Percentiles rank a stretch among this genome's conserved stretches.
Conservation (phyloP, 2,888 invertebrate genomes). For the Heteropelma amictum region DNA sequence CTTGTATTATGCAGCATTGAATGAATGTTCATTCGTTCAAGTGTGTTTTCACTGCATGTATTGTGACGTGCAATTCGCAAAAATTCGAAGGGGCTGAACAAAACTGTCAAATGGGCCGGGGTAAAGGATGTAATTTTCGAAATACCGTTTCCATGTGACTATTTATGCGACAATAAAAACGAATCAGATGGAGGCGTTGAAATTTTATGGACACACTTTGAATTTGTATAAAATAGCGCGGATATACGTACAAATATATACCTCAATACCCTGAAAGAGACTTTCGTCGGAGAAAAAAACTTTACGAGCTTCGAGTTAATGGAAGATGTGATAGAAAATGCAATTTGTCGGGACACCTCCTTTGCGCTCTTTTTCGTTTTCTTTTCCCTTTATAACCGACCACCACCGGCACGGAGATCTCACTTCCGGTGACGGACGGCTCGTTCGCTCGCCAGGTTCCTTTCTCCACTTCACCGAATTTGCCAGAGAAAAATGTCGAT, state of each 20-base stretch:
- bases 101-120: too few species aligned
- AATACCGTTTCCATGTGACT: too few species aligned
- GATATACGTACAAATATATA: not conserved
- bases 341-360: constrained; percentile 57
- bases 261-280: not conserved
- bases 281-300: constrained; percentile 15
- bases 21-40: too few species aligned
- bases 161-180: too few species aligned
- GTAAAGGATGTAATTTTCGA: too few species aligned
- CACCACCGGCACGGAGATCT: constrained; percentile 49
- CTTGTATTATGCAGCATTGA: too few species aligned
- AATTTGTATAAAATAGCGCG: not conserved
- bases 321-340: constrained; percentile 56
- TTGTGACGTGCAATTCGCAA: too few species aligned
- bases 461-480: constrained; percentile 21
- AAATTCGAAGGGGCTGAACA: too few species aligned
- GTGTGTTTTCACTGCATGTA: too few species aligned
- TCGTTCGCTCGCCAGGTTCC: constrained; percentile 27
- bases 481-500: constrained; percentile 43
- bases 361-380: constrained; percentile 41
- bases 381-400: constrained; percentile 53
- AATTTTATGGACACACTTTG: too few species aligned
- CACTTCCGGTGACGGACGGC: constrained; percentile 40
- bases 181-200: too few species aligned
- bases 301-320: constrained; percentile 42